Base-by-base conservation (phyloP, 2,888 invertebrate genomes). In the Tiphia femorata region DNA sequence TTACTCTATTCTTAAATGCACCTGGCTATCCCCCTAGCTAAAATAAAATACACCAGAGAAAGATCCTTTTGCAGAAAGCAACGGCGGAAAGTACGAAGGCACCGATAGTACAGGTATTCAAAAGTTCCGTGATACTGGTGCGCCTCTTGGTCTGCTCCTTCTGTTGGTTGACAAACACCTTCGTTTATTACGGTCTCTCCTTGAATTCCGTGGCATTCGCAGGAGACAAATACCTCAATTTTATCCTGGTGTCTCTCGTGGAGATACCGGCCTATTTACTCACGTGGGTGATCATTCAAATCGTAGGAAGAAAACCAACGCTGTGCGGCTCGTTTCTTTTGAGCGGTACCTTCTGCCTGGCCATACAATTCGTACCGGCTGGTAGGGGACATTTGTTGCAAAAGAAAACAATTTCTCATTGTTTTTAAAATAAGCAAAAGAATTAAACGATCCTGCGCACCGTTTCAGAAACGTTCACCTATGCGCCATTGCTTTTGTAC, bases 161-260 rank as follows among this genome's bases (percentile, higher is more conserved):
- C 67, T 92, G 92, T 85, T 93, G 93, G 93, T 88, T 92, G 12
- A 90, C 92, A 0, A 90, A 91, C 70, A 90, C 92, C 0, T 89
- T 94, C 62, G 89, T 93, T 16, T 94, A 92, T 80, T 94, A 93
- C 73, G 94, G 94, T 0, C 83, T 94, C 30, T 92, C 92, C 0
- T 86, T 94, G 49, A 93, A 92, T 82, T 90, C 93, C 0, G 92
- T 92, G 2, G 87, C 90, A 0, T 83, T 94, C 42, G 89, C 88
- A 14, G 93, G 93, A 1, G 89, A 93, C 79, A 89, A 89, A 70
- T 93, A 93, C 78, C 80, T 91, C 10, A 94, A 93, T 82, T 94
- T 92, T 74, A 90, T 92, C 17, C 79, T 90, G 48, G 90, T 89
- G 0, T 85, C 88, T 0, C 74, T 89, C 42, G 87, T 91, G 12